These are phyloP conservation scores for Drosophila kambysellisi DNA, from an alignment of 2,888 invertebrate species.

Conservation along the genomic window DNA sequence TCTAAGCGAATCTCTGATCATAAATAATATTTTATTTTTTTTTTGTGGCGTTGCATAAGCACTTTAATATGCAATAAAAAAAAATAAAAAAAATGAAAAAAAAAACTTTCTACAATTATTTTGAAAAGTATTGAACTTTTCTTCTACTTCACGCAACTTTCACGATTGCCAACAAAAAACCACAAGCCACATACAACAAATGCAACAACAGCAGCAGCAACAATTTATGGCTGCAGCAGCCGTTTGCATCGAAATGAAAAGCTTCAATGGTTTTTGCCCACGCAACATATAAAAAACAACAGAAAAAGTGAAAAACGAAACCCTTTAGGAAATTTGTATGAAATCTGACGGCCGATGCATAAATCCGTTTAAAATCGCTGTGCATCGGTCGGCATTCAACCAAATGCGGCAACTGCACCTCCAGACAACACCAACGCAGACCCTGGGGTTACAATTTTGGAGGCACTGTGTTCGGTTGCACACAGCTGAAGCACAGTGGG, in stretches of 20 bases:
- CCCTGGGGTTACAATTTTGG: slow-evolving; percentile 58
- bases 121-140: slow-evolving; percentile 78
- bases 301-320: slow-evolving; percentile 65
- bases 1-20: slow-evolving; percentile 38
- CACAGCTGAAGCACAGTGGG: slow-evolving; percentile 58
- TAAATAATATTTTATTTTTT: slow-evolving; percentile 7
- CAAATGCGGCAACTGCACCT: slow-evolving; percentile 66
- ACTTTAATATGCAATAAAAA: slow-evolving; percentile 31
- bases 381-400: slow-evolving; percentile 43
- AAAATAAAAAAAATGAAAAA: slow-evolving; percentile 32
- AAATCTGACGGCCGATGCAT: slow-evolving; percentile 63
- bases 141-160: slow-evolving; percentile 81
- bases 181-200: slow-evolving; percentile 46
- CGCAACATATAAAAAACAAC: slow-evolving; percentile 56
- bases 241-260: slow-evolving; percentile 64
- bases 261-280: slow-evolving; percentile 64
- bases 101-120: slow-evolving; percentile 79
- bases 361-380: slow-evolving; percentile 75
- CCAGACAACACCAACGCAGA: slow-evolving; percentile 65
- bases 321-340: slow-evolving; percentile 79
- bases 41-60: slow-evolving; percentile 52
- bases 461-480: slow-evolving; percentile 47
- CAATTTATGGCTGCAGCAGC: slow-evolving; percentile 68
- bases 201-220: slow-evolving; percentile 39
- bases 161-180: slow-evolving; percentile 62